A percentile compares a stretch with the other conserved stretches of the same genome.
Evolutionary conservation across 2,113 vertebrate genomes (phyloP).

Genomic region (Protobothrops mucrosquamatus): DNA sequence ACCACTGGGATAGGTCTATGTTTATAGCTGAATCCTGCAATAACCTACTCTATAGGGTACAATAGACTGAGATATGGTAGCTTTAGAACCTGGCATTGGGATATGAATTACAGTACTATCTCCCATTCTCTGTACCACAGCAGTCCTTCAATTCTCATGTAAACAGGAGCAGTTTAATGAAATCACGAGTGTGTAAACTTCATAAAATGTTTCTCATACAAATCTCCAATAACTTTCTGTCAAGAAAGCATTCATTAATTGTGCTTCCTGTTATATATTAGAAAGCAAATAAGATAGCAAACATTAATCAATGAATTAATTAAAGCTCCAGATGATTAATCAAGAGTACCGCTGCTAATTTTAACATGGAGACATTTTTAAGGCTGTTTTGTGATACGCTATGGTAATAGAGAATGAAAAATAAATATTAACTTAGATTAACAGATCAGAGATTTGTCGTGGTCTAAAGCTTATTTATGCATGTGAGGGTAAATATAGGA

Average conservation of each 20-base stretch:
- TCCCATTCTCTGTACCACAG: background rate
- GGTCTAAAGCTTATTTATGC: background rate
- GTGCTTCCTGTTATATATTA: slow-evolving; percentile 18
- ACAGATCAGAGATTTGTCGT: background rate
- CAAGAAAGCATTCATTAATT: slow-evolving; percentile 14
- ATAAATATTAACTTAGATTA: background rate
- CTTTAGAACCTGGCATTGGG: background rate
- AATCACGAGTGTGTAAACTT: slow-evolving; percentile 15
- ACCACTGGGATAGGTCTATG: background rate
- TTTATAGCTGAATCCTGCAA: background rate
- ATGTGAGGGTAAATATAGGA: background rate
- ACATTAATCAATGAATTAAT: background rate
- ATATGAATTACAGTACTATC: background rate
- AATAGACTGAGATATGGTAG: background rate
- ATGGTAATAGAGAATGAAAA: background rate
- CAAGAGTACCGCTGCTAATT: background rate
- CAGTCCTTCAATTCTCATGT: slow-evolving; percentile 1
- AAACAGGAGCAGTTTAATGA: slow-evolving; percentile 11
- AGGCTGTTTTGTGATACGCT: background rate
- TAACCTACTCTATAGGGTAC: background rate
- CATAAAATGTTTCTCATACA: background rate
- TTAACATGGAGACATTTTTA: background rate
- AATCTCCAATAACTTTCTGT: slow-evolving; percentile 11
- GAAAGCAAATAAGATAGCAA: background rate
- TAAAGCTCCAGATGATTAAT: background rate